Evolutionary conservation across 2,888 invertebrate genomes (phyloP).

Genomic region (Drosophila cognata): DNA sequence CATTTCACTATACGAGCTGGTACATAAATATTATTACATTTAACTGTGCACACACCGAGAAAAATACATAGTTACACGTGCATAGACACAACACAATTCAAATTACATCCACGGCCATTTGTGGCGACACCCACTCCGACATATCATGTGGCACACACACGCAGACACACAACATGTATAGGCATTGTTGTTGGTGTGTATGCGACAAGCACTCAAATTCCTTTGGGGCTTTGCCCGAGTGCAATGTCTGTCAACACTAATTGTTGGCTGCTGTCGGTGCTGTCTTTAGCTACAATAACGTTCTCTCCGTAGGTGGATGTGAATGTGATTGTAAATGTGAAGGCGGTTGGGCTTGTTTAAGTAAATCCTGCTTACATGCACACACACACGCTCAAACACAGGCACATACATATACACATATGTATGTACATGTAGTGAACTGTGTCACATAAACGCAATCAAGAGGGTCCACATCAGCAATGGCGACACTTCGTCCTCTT

Average conservation of each 20-base stretch:
- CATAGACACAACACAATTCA: conserved; percentile 21
- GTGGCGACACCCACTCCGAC: conserved; percentile 31
- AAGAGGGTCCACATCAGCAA: conserved; percentile 48
- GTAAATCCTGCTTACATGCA: conserved; percentile 53
- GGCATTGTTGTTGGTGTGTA: conserved; percentile 35
- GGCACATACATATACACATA: conserved; percentile 12
- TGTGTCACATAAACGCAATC: conserved; percentile 41
- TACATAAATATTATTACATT: conserved; percentile 36
- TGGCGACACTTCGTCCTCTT: conserved; percentile 24
- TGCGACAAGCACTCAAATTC: conserved; percentile 66
- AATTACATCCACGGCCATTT: conserved; percentile 42
- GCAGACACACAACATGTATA: not conserved
- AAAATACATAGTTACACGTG: conserved; percentile 1
- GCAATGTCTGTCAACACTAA: conserved; percentile 79
- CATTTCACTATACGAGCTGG: conserved; percentile 15
- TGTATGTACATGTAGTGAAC: not conserved
- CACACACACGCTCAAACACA: conserved; percentile 13
- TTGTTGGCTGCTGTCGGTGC: conserved; percentile 70
- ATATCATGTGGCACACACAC: conserved; percentile 18
- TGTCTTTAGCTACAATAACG: conserved; percentile 72
- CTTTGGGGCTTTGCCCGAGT: conserved; percentile 67
- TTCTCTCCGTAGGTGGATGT: conserved; percentile 31
- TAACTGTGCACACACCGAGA: conserved; percentile 2
- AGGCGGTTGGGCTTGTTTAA: conserved; percentile 14
- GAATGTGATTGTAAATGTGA: conserved; percentile 8